A percentile compares a stretch with the other conserved stretches of the same genome.
These are phyloP conservation scores for Apostichopus californicus DNA, from an alignment of 35 echinoderm and acorn worm genomes.

Conservation along the genomic window DNA sequence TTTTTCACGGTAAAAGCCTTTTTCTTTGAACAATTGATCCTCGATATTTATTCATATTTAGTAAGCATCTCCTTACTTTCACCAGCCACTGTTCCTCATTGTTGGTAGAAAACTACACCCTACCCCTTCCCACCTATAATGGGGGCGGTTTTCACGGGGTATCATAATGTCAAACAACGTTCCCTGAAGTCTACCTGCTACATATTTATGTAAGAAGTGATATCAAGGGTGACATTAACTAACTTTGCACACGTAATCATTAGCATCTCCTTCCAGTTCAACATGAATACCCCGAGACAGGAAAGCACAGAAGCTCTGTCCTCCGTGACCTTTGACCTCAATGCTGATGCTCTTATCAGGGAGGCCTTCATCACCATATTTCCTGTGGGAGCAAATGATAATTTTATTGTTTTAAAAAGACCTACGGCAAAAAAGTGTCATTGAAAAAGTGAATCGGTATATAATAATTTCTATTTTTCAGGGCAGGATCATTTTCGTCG, in stretches of 20 bases:
- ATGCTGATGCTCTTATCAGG: slow-evolving; percentile 89
- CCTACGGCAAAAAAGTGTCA: not conserved
- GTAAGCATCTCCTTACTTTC: too few relatives aligned
- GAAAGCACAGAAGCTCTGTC: slow-evolving; percentile 98
- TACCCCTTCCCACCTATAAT: too few relatives aligned
- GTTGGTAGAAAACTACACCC: too few relatives aligned
- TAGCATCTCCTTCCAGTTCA: slow-evolving; percentile 90
- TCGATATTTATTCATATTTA: too few relatives aligned
- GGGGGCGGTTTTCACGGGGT: too few relatives aligned
- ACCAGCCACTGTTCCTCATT: too few relatives aligned
- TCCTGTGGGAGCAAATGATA: slow-evolving; percentile 55
- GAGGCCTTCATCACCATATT: slow-evolving; percentile 78
- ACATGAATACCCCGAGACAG: slow-evolving; percentile 88
- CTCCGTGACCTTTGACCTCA: slow-evolving; percentile 73
- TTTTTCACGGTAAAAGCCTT: too few relatives aligned
- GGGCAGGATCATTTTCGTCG: not conserved
- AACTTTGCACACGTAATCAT: slow-evolving; percentile 99
- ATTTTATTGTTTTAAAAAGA: not conserved
- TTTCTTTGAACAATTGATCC: too few relatives aligned
- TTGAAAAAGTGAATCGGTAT: not conserved
- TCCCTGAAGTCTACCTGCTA: too few relatives aligned
- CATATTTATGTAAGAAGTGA: too few relatives aligned
- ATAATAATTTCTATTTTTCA: not conserved
- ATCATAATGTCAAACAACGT: too few relatives aligned
- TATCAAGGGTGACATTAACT: not conserved